phyloP scores from a whole-genome alignment of 2,113 vertebrate species.

The Heterotis niloticus region DNA sequence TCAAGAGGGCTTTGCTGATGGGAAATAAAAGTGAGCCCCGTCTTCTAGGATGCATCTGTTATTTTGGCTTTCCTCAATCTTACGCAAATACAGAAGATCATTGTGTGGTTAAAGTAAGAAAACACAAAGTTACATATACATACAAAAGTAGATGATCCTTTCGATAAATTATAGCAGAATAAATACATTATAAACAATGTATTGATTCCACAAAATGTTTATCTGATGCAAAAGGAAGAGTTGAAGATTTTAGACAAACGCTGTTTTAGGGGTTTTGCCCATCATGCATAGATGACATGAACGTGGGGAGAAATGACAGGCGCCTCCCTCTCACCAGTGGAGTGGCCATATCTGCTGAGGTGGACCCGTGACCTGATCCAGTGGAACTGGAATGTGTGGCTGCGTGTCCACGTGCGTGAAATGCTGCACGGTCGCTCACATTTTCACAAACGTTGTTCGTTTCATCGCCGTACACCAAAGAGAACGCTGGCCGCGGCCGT shows the following conservation, averaged over 20 bases:
- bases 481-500: not conserved
- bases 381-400: not conserved
- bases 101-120: too few relatives aligned
- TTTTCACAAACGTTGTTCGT: not conserved
- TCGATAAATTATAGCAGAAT: not conserved
- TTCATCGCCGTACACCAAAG: not conserved
- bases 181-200: constrained; percentile 3
- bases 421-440: not conserved
- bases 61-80: constrained; percentile 16
- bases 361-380: not conserved
- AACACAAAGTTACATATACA: too few relatives aligned
- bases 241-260: too few relatives aligned
- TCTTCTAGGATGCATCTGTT: constrained; percentile 12
- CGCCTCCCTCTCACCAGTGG: not conserved
- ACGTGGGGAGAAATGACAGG: not conserved
- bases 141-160: not conserved
- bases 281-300: constrained; percentile 15
- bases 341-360: not conserved
- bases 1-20: too few relatives aligned
- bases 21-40: not conserved
- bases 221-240: not conserved
- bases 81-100: not conserved
- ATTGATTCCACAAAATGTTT: not conserved
- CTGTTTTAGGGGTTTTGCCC: too few relatives aligned
- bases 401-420: not conserved